Evolutionary conservation across 1,140 invertebrate species (phyloP), one percentile per base, ranked within the genome.

Genomic region (Contarinia nasturtii): DNA sequence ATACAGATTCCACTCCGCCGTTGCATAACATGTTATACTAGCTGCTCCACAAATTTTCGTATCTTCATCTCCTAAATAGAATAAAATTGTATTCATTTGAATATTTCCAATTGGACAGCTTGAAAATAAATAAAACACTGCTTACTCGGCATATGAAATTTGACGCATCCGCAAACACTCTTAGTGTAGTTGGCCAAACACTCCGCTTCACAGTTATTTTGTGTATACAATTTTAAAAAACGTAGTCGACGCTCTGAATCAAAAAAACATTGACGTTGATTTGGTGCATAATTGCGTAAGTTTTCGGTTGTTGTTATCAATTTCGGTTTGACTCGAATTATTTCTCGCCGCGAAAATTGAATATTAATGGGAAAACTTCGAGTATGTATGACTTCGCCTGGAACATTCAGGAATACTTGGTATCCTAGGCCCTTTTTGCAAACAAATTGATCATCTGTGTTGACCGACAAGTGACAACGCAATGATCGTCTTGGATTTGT

Each of bases 61-160:
- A 37, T 58, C 49, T 10, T 55, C 50, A 44, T 58, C 57, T 48
- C 66, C 68, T 71, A n/a, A 41, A n/a, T 41, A 18, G 7, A 12
- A 10, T n/a, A 41, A 7, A 10, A n/a, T n/a, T n/a, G n/a, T n/a
- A n/a, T n/a, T n/a, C n/a, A n/a, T n/a, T 41, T 41, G 7, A 58
- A 59, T 42, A 36, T 53, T 54, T 51, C 47, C 21, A 7, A 43
- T 21, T 27, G 15, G 7, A 11, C 27, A 50, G n/a, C 8, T n/a
- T 41, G n/a, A 12, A 12, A 7, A 12, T 7, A 18, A 10, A n/a
- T n/a, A 21, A 45, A 48, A 56, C 65, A n/a, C n/a, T n/a, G n/a
- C 66, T 79, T 76, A 72, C 49, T n/a, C n/a, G 77, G 76, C 73
- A 79, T 73, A 45, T 71, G 76, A 52, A 73, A 72, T 47, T 73